These are phyloP conservation scores for Calosoma granatense DNA, from an alignment of 1,140 invertebrate species.

Conservation along the genomic window DNA sequence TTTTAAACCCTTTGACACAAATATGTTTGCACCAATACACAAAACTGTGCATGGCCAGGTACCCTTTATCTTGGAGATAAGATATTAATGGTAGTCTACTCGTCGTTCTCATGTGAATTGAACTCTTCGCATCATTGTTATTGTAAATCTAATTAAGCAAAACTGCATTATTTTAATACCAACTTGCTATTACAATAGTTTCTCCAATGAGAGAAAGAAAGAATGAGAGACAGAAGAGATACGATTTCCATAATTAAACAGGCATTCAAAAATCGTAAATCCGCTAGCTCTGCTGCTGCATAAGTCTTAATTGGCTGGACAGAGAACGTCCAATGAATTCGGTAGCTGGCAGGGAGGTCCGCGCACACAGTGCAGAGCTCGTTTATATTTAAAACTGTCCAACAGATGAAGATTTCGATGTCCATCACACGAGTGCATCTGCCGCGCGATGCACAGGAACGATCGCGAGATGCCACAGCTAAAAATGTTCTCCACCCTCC, in stretches of 20 bases:
- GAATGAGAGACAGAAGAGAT: not conserved
- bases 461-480: not conserved
- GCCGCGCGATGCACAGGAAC: not conserved
- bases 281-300: not conserved
- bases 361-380: not conserved
- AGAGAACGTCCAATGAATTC: not conserved
- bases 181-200: not conserved
- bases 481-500: not conserved
- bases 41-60: no score
- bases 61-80: no score
- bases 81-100: no score
- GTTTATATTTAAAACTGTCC: constrained; percentile 4
- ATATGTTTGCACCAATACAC: no score
- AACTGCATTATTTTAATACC: no score
- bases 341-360: not conserved
- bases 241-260: not conserved
- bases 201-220: not conserved
- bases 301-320: not conserved
- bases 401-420: not conserved
- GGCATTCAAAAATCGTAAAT: not conserved
- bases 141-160: not conserved
- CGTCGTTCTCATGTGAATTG: no score
- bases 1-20: no score
- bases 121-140: no score
- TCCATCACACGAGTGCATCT: not conserved